A percentile compares a stretch with the other conserved stretches of the same genome.
Conservation (phyloP, 2,888 invertebrate species). For the Rutpela maculata region DNA sequence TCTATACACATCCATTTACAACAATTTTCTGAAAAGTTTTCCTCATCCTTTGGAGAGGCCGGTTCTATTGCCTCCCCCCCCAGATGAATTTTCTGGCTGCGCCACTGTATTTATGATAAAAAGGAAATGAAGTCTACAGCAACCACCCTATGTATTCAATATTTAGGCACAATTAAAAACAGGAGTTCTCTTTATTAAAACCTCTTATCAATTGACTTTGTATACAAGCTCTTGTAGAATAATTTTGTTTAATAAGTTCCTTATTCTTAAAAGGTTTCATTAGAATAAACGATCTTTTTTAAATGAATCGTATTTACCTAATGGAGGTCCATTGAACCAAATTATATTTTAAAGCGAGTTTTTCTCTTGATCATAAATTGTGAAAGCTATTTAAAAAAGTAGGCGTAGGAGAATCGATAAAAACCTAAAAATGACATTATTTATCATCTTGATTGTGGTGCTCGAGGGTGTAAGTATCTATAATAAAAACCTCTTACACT, state of each 20-base stretch:
- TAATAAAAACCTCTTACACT: not conserved
- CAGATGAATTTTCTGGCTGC: too few relatives aligned
- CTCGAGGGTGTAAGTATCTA: not conserved
- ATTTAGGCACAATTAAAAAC: too few relatives aligned
- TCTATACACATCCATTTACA: too few relatives aligned
- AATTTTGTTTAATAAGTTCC: not conserved
- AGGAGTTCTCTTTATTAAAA: not conserved
- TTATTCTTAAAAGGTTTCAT: not conserved
- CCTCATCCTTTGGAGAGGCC: too few relatives aligned
- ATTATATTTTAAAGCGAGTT: not conserved
- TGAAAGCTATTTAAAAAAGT: not conserved
- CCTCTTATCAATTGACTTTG: not conserved
- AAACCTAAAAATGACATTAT: not conserved
- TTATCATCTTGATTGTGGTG: conserved; percentile 1
- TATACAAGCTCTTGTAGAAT: not conserved
- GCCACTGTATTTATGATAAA: too few relatives aligned
- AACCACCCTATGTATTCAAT: too few relatives aligned
- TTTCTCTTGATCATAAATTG: not conserved
- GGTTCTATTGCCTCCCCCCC: too few relatives aligned
- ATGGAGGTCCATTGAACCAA: not conserved
- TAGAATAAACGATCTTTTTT: not conserved
- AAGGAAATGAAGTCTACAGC: too few relatives aligned
- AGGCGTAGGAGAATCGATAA: not conserved
- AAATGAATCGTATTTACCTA: not conserved
- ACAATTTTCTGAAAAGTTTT: too few relatives aligned